Evolutionary conservation across 2,113 vertebrate genomes (phyloP).

Genomic region (Coracopsis vasa): DNA sequence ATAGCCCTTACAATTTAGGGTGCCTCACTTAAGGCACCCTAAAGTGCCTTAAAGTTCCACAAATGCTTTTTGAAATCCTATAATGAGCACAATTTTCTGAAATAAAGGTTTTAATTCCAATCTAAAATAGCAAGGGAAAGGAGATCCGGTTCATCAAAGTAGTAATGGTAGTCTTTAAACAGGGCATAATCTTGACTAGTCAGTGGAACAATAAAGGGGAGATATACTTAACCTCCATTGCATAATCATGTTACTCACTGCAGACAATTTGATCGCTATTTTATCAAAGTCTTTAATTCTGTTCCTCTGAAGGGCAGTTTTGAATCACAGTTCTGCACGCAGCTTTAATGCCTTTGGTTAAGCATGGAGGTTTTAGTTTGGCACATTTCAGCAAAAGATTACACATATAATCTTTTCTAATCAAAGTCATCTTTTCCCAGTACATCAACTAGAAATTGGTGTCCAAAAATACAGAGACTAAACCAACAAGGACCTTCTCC

Average conservation of each 20-base stretch:
- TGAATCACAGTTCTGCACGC: not conserved
- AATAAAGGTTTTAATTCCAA: not conserved
- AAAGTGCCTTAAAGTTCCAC: not conserved
- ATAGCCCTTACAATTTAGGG: not conserved
- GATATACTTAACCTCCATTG: not conserved
- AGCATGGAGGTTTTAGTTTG: not conserved
- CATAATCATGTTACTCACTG: not conserved
- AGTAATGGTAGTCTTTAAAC: not conserved
- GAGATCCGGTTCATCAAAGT: not conserved
- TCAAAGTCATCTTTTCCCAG: not conserved
- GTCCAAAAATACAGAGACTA: not conserved
- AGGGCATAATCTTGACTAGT: not conserved
- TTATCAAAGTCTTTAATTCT: not conserved
- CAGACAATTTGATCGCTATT: not conserved
- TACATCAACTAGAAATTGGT: not conserved
- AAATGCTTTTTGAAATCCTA: not conserved
- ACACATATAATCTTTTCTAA: not conserved
- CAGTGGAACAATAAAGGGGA: not conserved
- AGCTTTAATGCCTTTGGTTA: not conserved
- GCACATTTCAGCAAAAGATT: not conserved
- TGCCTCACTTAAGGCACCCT: not conserved
- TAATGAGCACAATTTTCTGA: not conserved
- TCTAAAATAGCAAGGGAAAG: not conserved
- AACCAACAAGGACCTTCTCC: not conserved
- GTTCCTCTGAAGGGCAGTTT: not conserved